These are phyloP conservation scores for Drusus annulatus DNA, from an alignment of 1,140 invertebrate genomes.

Conservation along the genomic window DNA sequence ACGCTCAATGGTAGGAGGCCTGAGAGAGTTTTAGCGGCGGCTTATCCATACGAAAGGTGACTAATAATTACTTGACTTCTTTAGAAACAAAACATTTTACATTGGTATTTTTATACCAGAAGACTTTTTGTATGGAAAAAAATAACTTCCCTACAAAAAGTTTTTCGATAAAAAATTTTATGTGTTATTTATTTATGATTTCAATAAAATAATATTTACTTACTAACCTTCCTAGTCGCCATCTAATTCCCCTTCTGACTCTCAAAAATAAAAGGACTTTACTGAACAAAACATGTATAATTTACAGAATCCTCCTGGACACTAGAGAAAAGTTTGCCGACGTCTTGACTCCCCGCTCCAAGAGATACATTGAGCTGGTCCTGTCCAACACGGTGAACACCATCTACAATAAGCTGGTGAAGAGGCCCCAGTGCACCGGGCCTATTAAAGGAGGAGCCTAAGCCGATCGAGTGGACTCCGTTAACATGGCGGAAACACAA, in stretches of 20 bases:
- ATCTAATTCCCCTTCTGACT: no score
- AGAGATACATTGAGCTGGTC: conserved; percentile 14
- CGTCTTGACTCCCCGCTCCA: neutral
- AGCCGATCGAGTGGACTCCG: neutral
- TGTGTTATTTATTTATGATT: no score
- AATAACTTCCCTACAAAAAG: no score
- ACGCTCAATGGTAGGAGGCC: conserved; percentile 8
- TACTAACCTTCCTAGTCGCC: no score
- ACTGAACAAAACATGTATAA: no score
- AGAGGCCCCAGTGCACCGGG: conserved; percentile 10
- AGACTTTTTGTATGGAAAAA: no score
- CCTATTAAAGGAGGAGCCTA: neutral
- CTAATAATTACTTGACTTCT: neutral
- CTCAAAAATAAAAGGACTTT: no score
- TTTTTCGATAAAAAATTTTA: no score
- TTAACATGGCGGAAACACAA: neutral
- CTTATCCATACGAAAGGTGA: conserved; percentile 30
- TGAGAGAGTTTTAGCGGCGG: conserved; percentile 25
- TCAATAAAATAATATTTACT: no score
- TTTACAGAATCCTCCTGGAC: conserved; percentile 28
- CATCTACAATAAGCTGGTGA: conserved; percentile 29
- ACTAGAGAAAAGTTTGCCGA: conserved; percentile 3
- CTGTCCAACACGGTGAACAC: conserved; percentile 3
- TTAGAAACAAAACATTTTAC: no score
- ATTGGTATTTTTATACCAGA: no score